A percentile compares a stretch with the other conserved stretches of the same genome.
These are phyloP conservation scores for Podargus strigoides DNA, from an alignment of 2,797 vertebrate species.

Conservation along the genomic window DNA sequence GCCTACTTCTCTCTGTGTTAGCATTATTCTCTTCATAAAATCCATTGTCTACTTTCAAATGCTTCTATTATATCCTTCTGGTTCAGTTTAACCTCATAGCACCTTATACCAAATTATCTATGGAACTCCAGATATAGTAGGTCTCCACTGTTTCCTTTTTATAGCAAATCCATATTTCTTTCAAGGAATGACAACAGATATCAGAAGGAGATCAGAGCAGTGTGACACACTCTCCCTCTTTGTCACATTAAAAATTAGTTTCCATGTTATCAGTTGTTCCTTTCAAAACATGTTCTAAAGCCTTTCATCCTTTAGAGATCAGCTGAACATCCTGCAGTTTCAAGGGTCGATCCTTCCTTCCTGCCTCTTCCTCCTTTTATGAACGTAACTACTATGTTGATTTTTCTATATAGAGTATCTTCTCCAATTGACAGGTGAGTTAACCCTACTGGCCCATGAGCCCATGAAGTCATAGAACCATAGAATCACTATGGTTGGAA, in stretches of 20 bases:
- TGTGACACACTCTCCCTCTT: neutral
- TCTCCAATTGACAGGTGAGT: neutral
- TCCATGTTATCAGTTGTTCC: neutral
- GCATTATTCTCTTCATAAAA: neutral
- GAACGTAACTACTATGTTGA: neutral
- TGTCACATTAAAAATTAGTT: neutral
- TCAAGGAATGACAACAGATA: neutral
- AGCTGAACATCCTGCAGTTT: neutral
- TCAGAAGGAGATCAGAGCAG: neutral
- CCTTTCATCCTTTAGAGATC: neutral
- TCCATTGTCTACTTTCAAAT: neutral
- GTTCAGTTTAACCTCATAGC: neutral
- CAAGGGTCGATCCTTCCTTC: neutral
- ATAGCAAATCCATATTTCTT: neutral
- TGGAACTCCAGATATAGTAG: neutral
- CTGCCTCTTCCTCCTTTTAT: neutral
- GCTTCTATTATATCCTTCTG: neutral
- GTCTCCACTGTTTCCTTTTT: neutral
- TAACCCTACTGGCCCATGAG: neutral
- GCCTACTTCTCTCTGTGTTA: neutral
- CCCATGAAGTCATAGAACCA: neutral
- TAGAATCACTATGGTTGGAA: too few species aligned
- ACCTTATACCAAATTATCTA: neutral
- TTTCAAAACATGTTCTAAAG: neutral
- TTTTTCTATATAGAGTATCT: neutral